Evolutionary conservation across 2,888 invertebrate genomes (phyloP).

Genomic region (Agrotis ipsilon): DNA sequence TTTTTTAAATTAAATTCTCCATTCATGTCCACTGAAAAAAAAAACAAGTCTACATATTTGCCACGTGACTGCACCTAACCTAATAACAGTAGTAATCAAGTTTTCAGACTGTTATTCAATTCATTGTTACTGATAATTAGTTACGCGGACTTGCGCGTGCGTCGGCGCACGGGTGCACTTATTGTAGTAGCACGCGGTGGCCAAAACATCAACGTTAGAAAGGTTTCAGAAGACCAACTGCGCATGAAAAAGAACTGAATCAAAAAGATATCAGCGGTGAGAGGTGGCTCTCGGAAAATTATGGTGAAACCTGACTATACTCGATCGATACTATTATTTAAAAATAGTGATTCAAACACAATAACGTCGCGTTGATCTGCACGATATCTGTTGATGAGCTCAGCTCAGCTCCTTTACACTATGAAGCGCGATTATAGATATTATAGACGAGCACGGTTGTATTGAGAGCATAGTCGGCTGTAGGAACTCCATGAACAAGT

Average conservation of each 20-base stretch:
- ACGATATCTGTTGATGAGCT: too few species aligned
- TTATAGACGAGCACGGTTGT: too few species aligned
- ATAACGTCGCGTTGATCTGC: too few species aligned
- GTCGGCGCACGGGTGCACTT: background rate
- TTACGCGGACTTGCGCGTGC: slow-evolving; percentile 12
- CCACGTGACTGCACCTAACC: slow-evolving; percentile 31
- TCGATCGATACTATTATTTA: too few species aligned
- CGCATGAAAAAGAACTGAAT: background rate
- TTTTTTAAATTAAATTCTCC: background rate
- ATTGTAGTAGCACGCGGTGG: background rate
- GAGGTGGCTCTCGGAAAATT: too few species aligned
- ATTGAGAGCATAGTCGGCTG: too few species aligned
- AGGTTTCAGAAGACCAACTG: slow-evolving; percentile 28
- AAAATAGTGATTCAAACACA: too few species aligned
- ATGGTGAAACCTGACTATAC: too few species aligned
- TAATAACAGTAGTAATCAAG: slow-evolving; percentile 26
- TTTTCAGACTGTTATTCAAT: slow-evolving; percentile 48
- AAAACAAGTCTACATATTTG: background rate
- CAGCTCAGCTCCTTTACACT: too few species aligned
- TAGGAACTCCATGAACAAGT: too few species aligned
- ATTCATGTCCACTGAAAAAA: slow-evolving; percentile 1
- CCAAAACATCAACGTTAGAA: background rate
- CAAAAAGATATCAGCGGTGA: background rate
- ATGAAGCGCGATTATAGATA: too few species aligned
- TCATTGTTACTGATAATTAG: slow-evolving; percentile 42